These are phyloP conservation scores for Anabacerthia variegaticeps DNA, from an alignment of 2,797 vertebrate genomes.

Conservation along the genomic window DNA sequence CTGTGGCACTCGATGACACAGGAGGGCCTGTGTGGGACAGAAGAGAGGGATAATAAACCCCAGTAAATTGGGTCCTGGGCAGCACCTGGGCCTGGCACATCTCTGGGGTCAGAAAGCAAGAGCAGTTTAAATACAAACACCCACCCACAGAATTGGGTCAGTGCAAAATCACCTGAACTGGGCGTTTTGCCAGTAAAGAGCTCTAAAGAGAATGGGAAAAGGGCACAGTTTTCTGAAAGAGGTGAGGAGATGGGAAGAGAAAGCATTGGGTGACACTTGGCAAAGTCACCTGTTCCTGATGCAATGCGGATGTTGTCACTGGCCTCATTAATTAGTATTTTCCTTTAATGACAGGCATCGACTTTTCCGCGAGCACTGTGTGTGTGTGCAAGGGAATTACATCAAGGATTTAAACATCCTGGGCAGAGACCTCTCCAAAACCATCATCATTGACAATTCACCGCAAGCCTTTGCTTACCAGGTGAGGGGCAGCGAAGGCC, in stretches of 20 bases:
- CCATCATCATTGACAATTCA: slow-evolving; percentile 99
- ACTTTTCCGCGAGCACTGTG: slow-evolving; percentile 97
- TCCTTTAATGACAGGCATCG: slow-evolving; percentile 85
- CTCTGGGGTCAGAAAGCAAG: slow-evolving; percentile 3
- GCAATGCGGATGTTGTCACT: background rate
- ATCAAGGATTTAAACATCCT: slow-evolving; percentile 99
- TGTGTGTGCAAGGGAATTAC: slow-evolving; percentile 98
- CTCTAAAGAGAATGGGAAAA: background rate
- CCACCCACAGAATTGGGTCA: background rate
- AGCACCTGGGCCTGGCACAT: slow-evolving; percentile 5
- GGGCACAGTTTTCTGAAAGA: background rate
- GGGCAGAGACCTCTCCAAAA: slow-evolving; percentile 98
- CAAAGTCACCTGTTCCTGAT: background rate
- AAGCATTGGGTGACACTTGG: background rate
- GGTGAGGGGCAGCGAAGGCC: slow-evolving; percentile 74
- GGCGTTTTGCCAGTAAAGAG: background rate
- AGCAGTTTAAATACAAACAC: background rate
- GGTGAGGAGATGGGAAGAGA: background rate
- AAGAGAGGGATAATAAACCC: background rate
- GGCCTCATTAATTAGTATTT: background rate
- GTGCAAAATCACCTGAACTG: background rate
- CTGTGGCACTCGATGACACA: background rate
- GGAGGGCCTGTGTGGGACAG: background rate
- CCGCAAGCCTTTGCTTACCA: slow-evolving; percentile 99
- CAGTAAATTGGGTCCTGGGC: background rate